A percentile compares a stretch with the other conserved stretches of the same genome.
These are phyloP conservation scores for Cossypha polioptera DNA, from an alignment of 2,797 vertebrate genomes.

Conservation along the genomic window DNA sequence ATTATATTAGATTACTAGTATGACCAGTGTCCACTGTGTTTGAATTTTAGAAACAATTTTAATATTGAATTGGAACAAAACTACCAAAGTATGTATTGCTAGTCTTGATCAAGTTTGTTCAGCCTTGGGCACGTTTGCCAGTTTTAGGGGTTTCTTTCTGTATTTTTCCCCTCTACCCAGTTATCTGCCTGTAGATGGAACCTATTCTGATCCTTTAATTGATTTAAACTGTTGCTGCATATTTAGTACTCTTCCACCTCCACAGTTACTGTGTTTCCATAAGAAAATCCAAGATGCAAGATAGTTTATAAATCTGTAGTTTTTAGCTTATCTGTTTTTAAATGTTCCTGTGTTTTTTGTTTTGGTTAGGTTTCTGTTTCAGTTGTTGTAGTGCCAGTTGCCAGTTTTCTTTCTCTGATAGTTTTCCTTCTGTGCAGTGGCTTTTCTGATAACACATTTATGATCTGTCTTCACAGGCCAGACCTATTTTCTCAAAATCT, in stretches of 20 bases:
- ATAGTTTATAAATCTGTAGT: background rate
- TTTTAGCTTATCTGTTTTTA: background rate
- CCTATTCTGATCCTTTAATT: background rate
- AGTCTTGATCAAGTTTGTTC: background rate
- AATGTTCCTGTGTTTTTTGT: background rate
- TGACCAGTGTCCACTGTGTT: background rate
- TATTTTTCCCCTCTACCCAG: background rate
- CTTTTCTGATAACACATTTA: background rate
- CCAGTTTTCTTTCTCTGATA: background rate
- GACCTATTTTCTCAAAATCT: background rate
- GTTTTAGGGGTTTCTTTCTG: background rate
- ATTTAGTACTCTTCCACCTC: background rate
- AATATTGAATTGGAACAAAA: background rate
- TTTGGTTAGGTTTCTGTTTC: background rate
- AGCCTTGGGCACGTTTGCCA: background rate
- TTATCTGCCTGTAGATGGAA: background rate
- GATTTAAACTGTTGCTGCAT: background rate
- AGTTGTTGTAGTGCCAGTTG: background rate
- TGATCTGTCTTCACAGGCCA: background rate
- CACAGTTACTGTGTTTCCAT: background rate
- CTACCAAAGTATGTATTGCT: background rate
- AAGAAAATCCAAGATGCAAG: background rate
- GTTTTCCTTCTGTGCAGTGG: background rate
- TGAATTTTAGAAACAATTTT: background rate
- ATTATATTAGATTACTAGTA: background rate